Percentiles rank a stretch among this genome's conserved stretches.
phyloP scores from a whole-genome alignment of 2,113 vertebrate genomes.

The Cyanistes caeruleus region DNA sequence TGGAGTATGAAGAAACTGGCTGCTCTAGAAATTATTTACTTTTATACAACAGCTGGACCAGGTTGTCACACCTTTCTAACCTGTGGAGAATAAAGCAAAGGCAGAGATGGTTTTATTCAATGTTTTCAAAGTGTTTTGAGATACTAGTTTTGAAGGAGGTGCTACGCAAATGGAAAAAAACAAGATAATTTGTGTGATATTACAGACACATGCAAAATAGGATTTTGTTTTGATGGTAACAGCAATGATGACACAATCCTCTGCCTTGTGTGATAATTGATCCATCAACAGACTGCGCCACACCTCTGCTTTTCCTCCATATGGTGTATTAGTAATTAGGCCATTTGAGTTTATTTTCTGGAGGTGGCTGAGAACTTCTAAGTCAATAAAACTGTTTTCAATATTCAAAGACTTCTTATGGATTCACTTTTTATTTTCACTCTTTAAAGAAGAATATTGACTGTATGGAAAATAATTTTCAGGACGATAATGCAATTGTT shows the following conservation, averaged over 20 bases:
- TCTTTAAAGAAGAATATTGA: background rate
- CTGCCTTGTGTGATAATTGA: constrained; percentile 46
- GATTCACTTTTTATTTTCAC: background rate
- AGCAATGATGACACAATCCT: constrained; percentile 29
- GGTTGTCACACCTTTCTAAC: background rate
- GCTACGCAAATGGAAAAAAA: background rate
- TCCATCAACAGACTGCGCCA: constrained; percentile 57
- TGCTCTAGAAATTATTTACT: constrained; percentile 48
- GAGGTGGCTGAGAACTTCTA: constrained; percentile 9
- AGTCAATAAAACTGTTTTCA: constrained; percentile 34
- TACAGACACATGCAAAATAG: constrained; percentile 26
- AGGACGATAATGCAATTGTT: constrained; percentile 36
- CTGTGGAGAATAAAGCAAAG: background rate
- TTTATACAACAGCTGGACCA: constrained; percentile 18
- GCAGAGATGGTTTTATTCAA: background rate
- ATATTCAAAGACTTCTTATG: background rate
- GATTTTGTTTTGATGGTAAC: constrained; percentile 42
- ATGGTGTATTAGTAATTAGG: constrained; percentile 60
- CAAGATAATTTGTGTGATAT: background rate
- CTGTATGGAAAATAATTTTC: background rate
- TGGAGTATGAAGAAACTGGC: constrained; percentile 47
- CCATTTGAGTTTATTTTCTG: constrained; percentile 16
- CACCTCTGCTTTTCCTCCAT: constrained; percentile 63
- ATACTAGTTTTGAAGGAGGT: background rate
- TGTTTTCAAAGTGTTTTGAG: constrained; percentile 6